Conservation (phyloP, 2,797 vertebrate genomes). For the Hoplostethus mediterraneus region DNA sequence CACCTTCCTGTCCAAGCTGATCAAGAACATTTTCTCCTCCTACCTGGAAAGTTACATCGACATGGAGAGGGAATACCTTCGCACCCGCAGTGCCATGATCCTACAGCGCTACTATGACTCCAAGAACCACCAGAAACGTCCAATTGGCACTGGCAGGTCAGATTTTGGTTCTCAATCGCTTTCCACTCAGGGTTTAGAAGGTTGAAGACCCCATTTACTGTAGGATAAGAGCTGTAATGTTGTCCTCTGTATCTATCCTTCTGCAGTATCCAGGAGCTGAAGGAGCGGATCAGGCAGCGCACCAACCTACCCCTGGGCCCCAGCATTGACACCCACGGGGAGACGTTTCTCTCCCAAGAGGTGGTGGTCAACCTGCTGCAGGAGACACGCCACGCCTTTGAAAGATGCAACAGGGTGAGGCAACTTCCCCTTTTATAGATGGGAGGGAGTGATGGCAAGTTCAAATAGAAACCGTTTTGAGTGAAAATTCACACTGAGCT, state of each 20-base stretch:
- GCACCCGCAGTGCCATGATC: slow-evolving; percentile 93
- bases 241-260: slow-evolving; percentile 32
- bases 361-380: slow-evolving; percentile 98
- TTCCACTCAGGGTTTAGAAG: neutral
- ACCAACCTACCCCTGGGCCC: slow-evolving; percentile 95
- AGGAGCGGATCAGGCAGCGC: slow-evolving; percentile 95
- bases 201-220: neutral
- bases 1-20: slow-evolving; percentile 98
- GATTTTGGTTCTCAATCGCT: slow-evolving; percentile 33
- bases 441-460: neutral
- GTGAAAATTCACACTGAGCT: neutral
- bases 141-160: slow-evolving; percentile 94
- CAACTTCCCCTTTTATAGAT: neutral
- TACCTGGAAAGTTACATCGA: slow-evolving; percentile 99
- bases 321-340: slow-evolving; percentile 97
- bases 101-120: slow-evolving; percentile 99
- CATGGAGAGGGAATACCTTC: slow-evolving; percentile 96
- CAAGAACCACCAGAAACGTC: slow-evolving; percentile 98
- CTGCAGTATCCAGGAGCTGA: slow-evolving; percentile 95
- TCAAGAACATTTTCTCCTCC: slow-evolving; percentile 97
- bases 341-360: slow-evolving; percentile 97
- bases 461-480: neutral
- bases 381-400: slow-evolving; percentile 98
- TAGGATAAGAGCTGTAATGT: slow-evolving; percentile 1
- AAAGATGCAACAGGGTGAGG: slow-evolving; percentile 95